Evolutionary conservation across 2,888 invertebrate genomes (phyloP).

Genomic region (Limnephilus auricula): DNA sequence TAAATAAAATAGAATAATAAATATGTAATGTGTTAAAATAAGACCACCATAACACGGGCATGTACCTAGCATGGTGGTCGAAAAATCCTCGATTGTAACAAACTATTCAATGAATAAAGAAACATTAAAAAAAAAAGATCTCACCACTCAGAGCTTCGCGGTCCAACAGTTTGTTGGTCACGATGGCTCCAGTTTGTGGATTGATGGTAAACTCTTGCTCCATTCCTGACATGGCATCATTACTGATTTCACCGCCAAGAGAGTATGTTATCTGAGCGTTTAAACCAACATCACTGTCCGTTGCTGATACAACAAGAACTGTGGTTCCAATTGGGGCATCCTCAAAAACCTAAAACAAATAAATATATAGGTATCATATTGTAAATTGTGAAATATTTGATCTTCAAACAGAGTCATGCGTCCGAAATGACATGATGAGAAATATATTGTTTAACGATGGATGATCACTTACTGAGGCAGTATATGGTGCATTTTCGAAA

Average conservation of each 20-base stretch:
- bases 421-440: neutral
- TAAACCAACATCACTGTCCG: conserved; percentile 95
- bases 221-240: conserved; percentile 81
- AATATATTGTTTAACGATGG: neutral
- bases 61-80: no score
- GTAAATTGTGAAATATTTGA: neutral
- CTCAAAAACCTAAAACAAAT: conserved; percentile 86
- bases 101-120: no score
- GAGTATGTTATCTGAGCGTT: conserved; percentile 94
- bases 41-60: no score
- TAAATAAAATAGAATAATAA: neutral
- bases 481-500: conserved; percentile 95
- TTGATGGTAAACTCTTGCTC: conserved; percentile 92
- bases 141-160: conserved; percentile 86
- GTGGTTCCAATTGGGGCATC: conserved; percentile 95
- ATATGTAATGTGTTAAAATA: neutral
- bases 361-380: neutral
- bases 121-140: no score
- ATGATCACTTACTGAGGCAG: conserved; percentile 83
- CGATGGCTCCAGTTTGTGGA: conserved; percentile 94
- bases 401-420: neutral
- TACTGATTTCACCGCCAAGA: conserved; percentile 79
- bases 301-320: conserved; percentile 93
- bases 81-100: no score
- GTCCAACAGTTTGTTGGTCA: conserved; percentile 90